These are phyloP conservation scores for Chinchilla lanigera DNA, from an alignment of 2,113 vertebrate species.

Conservation along the genomic window DNA sequence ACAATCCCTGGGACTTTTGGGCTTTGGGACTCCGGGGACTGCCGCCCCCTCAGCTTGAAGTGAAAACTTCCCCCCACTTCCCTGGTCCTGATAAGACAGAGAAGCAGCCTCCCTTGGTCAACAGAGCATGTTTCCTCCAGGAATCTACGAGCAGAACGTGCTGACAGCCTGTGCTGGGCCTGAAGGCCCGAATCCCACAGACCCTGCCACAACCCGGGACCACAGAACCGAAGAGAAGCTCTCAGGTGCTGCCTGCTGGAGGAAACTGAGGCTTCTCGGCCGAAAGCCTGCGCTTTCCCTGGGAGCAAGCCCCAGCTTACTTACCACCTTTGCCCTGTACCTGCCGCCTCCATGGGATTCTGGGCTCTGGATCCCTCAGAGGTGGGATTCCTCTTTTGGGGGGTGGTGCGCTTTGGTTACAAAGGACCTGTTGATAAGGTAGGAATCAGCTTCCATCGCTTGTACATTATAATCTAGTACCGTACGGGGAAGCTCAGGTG, in stretches of 20 bases:
- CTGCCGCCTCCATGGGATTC: background rate
- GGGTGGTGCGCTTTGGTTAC: background rate
- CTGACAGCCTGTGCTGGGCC: background rate
- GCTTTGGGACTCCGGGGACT: background rate
- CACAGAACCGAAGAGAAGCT: background rate
- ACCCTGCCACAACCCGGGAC: background rate
- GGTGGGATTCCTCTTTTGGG: background rate
- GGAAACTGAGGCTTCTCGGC: background rate
- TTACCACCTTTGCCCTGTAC: background rate
- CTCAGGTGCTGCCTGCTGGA: background rate
- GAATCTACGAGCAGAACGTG: background rate
- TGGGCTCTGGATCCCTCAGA: background rate
- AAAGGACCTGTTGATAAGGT: background rate
- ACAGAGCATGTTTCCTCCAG: background rate
- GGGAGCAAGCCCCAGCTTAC: background rate
- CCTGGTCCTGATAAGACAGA: background rate
- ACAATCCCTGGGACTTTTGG: background rate
- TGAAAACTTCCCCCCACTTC: background rate
- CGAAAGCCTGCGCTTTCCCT: rapidly evolving
- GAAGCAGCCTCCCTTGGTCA: background rate
- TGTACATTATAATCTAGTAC: background rate
- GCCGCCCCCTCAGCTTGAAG: background rate
- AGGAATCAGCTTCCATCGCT: background rate
- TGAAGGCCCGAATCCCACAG: background rate
- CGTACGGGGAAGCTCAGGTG: background rate